Evolutionary conservation across 35 echinoderm and acorn worm species (phyloP), one percentile per base, ranked within the genome.

Genomic region (Strongylocentrotus purpuratus): DNA sequence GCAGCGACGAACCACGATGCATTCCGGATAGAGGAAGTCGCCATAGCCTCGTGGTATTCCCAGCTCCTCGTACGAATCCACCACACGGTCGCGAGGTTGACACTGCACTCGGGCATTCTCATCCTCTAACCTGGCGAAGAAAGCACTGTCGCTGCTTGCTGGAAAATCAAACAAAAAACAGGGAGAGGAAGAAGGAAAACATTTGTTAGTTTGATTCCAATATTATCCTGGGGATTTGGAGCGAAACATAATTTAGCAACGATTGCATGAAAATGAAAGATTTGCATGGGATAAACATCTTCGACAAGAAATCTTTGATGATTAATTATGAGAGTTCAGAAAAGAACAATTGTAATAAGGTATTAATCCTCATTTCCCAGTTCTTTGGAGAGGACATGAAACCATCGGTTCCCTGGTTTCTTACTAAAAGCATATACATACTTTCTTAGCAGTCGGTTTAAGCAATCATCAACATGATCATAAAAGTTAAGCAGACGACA

Each of bases 41-140:
- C 47, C 85, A 78, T 96, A 97, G 0, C 98, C 98, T 65, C 95
- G 96, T 20, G 97, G 93, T 18, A 96, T 95, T 25, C 94, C 94
- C 4, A 97, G 88, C 88, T 97, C 97, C 31, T 96, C 85, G 46
- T 97, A 99, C 4, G 95, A 88, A 48, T 99, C 98, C 8, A 99
- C 46, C 46, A 99, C 96, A 25, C 87, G 95, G 86, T 99, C 97
- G 31, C 98, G 92, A 22, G 98, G 98, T 45, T 99, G 94, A 86
- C 97, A 98, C 31, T 50, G 94, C 5, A 95, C 97, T 14, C 92
- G 78, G 8, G 31, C 52, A 8, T 58, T 94, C 86, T 98, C 96
- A 78, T 78, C 92, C 22, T 94, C 86, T 17, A 98, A 93, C 55
- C 32, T 94, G 25, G 85, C 93, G 92, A 96, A 87, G 95, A 94